Base-by-base conservation (phyloP, 35 echinoderm and acorn worm genomes). In the Stichopus chloronotus region DNA sequence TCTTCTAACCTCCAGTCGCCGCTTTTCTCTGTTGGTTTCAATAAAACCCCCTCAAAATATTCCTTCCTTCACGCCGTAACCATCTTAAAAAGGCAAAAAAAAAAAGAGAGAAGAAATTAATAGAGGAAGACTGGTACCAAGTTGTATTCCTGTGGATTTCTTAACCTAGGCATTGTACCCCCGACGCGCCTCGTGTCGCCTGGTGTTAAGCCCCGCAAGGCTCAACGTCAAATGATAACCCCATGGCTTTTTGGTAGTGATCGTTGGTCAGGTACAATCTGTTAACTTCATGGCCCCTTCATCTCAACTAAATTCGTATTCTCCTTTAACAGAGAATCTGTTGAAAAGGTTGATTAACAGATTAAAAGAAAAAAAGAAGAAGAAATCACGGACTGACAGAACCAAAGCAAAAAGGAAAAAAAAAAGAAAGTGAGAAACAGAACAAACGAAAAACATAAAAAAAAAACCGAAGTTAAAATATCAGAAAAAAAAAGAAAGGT, bases 141-240 rank as follows among this genome's bases (percentile, higher is more conserved):
- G 19, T 85, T 85, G 55, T 85, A 14, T 58, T 17, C 17, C 0
- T 58, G 24, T 58, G 57, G 82, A 85, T 85, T 85, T 12, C 82
- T 58, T 58, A 85, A 23, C 82, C 55, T 17, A 10, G 2, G 13
- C 52, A 19, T 11, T 85, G 7, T 85, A 30, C 56, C 53, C 69
- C 17, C 82, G 17, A 85, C 82, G 82, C 55, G 82, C 14, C 82
- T 85, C 82, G 82, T 85, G 82, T 57, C 82, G 82, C 54, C 55
- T 10, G 82, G 82, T 85, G 55, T 85, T 57, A 85, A 85, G 57
- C 5, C 82, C 55, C 19, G 57, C 58, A 82, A 82, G 55, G 55
- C 79, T 16, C 79, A 25, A 22, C 82, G 82, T 58, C 82, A 85
- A 85, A n/a, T 58, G 82, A 85, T 85, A 85, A 85, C 82, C 82